phyloP scores from a whole-genome alignment of 2,113 vertebrate genomes.

The Rhabdomys dilectus region DNA sequence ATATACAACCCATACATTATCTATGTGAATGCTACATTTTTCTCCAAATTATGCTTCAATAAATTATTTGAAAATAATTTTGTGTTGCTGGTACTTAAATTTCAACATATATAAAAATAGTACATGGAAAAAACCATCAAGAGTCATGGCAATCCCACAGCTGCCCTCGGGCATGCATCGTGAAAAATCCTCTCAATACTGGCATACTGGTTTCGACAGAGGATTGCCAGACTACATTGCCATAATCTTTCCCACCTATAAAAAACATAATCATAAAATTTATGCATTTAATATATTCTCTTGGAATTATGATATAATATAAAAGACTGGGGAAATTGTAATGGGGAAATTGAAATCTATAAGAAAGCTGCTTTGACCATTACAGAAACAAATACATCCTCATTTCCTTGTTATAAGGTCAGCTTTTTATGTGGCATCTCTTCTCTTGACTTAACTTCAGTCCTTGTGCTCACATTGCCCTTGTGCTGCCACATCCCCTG shows the following conservation, averaged over 20 bases:
- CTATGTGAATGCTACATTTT: background rate
- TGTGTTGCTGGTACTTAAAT: background rate
- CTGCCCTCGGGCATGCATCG: background rate
- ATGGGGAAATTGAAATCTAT: too few species aligned
- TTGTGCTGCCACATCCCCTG: background rate
- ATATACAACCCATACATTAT: background rate
- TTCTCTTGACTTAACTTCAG: constrained; percentile 39
- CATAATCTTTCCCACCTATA: constrained; percentile 29
- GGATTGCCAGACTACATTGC: background rate
- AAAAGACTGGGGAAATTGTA: background rate
- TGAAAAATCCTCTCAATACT: background rate
- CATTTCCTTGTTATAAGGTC: constrained; percentile 15
- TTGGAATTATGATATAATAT: background rate
- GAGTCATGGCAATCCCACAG: background rate
- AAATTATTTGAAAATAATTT: constrained; percentile 28
- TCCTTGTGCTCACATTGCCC: background rate
- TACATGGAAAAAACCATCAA: background rate
- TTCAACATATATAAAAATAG: background rate
- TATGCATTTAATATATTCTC: background rate
- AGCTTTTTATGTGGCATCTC: background rate
- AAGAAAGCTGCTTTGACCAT: constrained; percentile 28
- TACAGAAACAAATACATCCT: background rate
- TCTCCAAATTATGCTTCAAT: background rate
- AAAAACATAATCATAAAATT: background rate
- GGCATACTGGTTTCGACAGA: background rate